Evolutionary conservation across 2,888 invertebrate species (phyloP), one percentile per base, ranked within the genome.

Genomic region (Eurytoma adleriae): DNA sequence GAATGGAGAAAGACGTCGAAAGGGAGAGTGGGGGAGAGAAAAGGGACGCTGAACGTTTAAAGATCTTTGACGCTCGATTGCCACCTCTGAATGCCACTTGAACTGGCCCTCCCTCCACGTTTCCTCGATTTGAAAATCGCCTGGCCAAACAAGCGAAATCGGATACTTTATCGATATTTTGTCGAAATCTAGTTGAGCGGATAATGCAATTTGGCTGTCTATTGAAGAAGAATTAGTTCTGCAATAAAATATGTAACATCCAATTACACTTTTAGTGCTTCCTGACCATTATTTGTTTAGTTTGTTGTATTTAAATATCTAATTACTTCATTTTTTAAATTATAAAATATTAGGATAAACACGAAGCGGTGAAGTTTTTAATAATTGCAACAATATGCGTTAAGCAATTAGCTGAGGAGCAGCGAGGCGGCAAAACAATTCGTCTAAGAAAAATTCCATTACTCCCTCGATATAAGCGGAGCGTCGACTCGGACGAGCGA

Each of bases 21-120:
- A 57, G 27, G 16, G 66, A 14, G 40, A 59, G 48, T 7, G 48
- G 81, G 73, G 56, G 68, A 62, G 78, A 71, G 80, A 66, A 67
- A 72, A 73, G 69, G 27, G 74, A 78, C 56, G 48, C 50, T 83
- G 83, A 86, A 85, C 86, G 84, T 84, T 87, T 86, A 86, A 86
- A 86, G 86, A 87, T 85, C 85, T 86, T 86, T 86, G 85, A 87
- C 85, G 86, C 86, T 85, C 85, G 84, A 86, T 85, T 86, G 85
- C 84, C 83, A 85, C 84, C 83, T 81, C 79, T 85, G 84, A 87
- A 86, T 83, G 76, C 83, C 84, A 79, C 80, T 84, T 82, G 82
- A 82, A 82, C 30, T 78, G 69, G 61, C 69, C 54, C 62, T 59
- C 30, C 66, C 48, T 67, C 57, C 52, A 3, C 54, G 54, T 56